phyloP scores from a whole-genome alignment of 2,113 vertebrate genomes.

The Catagonus wagneri region DNA sequence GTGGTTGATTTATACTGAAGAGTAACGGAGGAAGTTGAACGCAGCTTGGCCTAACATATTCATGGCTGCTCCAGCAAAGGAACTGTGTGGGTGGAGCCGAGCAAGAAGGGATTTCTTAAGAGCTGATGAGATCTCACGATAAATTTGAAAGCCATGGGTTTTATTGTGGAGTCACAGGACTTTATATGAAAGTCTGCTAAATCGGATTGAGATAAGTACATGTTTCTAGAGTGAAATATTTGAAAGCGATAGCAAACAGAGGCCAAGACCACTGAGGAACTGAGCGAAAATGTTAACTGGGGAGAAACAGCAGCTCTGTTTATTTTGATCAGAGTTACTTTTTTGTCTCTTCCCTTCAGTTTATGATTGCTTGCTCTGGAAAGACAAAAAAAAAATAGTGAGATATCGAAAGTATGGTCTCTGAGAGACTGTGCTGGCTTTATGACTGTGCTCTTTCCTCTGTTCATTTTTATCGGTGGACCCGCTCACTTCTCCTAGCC shows the following conservation, averaged over 20 bases:
- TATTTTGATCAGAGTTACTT: constrained; percentile 10
- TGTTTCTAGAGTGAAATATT: constrained; percentile 11
- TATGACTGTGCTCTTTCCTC: constrained; percentile 79
- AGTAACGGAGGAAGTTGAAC: background rate
- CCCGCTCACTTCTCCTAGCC: constrained; percentile 64
- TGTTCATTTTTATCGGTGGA: constrained; percentile 65
- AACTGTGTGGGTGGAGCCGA: background rate
- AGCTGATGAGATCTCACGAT: background rate
- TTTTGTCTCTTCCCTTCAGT: constrained; percentile 60
- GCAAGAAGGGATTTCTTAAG: background rate
- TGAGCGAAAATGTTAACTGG: background rate
- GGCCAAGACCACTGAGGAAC: constrained; percentile 7
- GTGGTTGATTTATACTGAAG: background rate
- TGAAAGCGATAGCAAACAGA: background rate
- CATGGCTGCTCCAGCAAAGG: background rate
- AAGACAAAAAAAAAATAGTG: constrained; percentile 60
- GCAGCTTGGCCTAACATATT: background rate
- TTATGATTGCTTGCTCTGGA: constrained; percentile 54
- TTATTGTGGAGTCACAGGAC: background rate
- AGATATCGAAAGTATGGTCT: constrained; percentile 75
- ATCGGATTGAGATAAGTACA: background rate
- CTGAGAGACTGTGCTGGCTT: constrained; percentile 62
- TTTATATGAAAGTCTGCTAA: constrained; percentile 28
- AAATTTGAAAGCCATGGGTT: constrained; percentile 16
- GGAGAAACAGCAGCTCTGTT: background rate